phyloP scores from a whole-genome alignment of 1,140 invertebrate species.

The Aphis gossypii region DNA sequence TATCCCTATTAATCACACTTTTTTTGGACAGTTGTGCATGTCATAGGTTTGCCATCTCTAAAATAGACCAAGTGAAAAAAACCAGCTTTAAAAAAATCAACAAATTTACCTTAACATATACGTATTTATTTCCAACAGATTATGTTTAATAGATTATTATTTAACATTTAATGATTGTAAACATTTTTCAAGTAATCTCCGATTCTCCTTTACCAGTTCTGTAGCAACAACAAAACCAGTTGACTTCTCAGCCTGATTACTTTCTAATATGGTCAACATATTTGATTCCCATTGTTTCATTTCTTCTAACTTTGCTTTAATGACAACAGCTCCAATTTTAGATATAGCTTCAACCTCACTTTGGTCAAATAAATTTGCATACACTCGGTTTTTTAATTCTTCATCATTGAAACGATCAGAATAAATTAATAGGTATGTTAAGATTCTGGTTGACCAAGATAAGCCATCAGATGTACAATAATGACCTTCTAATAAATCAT shows the following conservation, averaged over 20 bases:
- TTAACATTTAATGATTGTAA: slow-evolving; percentile 55
- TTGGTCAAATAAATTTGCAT: slow-evolving; percentile 62
- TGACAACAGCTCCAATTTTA: slow-evolving; percentile 40
- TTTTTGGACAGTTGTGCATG: no score
- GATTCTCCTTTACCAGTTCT: slow-evolving; percentile 63
- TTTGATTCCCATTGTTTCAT: slow-evolving; percentile 55
- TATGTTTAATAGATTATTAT: slow-evolving; percentile 54
- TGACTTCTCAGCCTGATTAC: slow-evolving; percentile 1
- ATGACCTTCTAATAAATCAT: slow-evolving; percentile 66
- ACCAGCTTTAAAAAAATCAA: neutral
- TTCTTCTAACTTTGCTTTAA: slow-evolving; percentile 62
- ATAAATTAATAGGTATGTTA: slow-evolving; percentile 64
- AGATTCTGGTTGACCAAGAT: slow-evolving; percentile 67
- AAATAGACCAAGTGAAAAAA: neutral
- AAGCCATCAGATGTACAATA: slow-evolving; percentile 68
- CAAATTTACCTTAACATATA: slow-evolving; percentile 39
- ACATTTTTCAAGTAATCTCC: slow-evolving; percentile 61
- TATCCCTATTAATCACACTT: no score
- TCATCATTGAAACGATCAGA: slow-evolving; percentile 60
- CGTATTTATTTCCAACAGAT: slow-evolving; percentile 33
- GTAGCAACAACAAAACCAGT: slow-evolving; percentile 61
- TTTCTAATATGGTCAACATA: slow-evolving; percentile 29
- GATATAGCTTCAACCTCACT: slow-evolving; percentile 60
- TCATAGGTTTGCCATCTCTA: no score
- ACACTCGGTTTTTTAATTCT: slow-evolving; percentile 64